Evolutionary conservation across 2,888 invertebrate genomes (phyloP), one percentile per base, ranked within the genome.

Genomic region (Drosophila atripex): DNA sequence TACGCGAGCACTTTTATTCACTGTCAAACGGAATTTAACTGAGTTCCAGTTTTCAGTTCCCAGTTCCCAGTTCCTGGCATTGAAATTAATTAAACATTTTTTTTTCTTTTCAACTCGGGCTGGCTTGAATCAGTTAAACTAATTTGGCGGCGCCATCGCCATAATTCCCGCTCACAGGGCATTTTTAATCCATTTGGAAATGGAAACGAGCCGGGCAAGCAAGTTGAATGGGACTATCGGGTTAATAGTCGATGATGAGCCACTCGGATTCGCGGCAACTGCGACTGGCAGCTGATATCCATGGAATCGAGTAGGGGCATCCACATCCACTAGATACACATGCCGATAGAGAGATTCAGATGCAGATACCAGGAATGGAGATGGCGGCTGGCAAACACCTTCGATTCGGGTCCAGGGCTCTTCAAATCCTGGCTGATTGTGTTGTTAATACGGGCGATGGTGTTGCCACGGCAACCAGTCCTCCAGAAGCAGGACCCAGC

Each of bases 11-110:
- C 64, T 86, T 83, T 86, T 86, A 83, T 83, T 78, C 82, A 75
- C 86, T 86, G 82, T 86, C 82, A 86, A 83, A 86, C 82, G 63
- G 60, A 84, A 84, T 83, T 82, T 86, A 76, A 76, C 61, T 51
- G 65, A 68, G 61, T 61, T 65, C 54, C 68, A 39, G 59, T 54
- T 61, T 3, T 28, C 28, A 28, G 28, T 28, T 28, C 3, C 9
- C 28, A 28, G 8, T 8, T 28, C 8, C 28, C 66, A 43, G 41
- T 49, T 49, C 14, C 56, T 59, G 57, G 60, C 68, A 71, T 75
- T 73, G 76, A 86, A 83, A 83, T 84, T 86, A 86, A 86, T 86
- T 84, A 78, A 66, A 47, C 58, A 69, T 75, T 55, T 73, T 64
- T 50, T 75, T 73, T 1, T 14, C 54, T 47, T 16, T 23, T 12